phyloP scores from a whole-genome alignment of 2,888 invertebrate species.

The Diadegma fenestrale region DNA sequence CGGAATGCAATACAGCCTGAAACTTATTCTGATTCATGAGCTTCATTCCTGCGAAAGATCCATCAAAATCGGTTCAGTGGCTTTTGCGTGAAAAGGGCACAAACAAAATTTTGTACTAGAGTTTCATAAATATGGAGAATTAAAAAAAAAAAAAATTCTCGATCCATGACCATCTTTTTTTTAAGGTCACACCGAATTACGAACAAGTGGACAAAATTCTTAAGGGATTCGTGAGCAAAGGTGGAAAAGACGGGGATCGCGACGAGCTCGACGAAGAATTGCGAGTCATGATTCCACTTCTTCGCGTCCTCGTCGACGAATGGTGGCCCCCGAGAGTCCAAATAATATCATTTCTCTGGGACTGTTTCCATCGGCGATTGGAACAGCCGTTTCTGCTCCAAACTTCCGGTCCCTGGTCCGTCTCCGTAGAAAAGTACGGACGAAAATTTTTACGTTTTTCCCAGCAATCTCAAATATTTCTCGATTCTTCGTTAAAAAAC shows the following conservation, averaged over 20 bases:
- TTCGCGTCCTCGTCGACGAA: conserved; percentile 84
- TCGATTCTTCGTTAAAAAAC: neutral
- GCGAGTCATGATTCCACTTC: conserved; percentile 84
- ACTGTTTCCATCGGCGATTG: conserved; percentile 87
- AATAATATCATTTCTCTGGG: conserved; percentile 86
- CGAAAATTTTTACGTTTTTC: conserved; percentile 65
- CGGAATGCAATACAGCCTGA: too few relatives aligned
- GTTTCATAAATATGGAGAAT: too few relatives aligned
- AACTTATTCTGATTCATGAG: too few relatives aligned
- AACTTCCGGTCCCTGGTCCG: conserved; percentile 83
- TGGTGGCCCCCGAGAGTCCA: conserved; percentile 84
- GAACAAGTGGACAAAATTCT: conserved; percentile 85
- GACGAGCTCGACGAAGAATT: conserved; percentile 85
- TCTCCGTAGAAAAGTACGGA: conserved; percentile 85
- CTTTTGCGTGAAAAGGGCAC: too few relatives aligned
- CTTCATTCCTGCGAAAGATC: too few relatives aligned
- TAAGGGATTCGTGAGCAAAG: conserved; percentile 84
- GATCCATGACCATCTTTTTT: neutral
- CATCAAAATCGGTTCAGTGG: too few relatives aligned
- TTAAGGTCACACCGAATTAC: conserved; percentile 82
- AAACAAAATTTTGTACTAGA: too few relatives aligned
- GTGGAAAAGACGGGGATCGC: conserved; percentile 80
- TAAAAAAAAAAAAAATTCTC: neutral
- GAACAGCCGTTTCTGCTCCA: conserved; percentile 86
- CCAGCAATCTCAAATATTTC: neutral